Conservation (phyloP, 1,140 invertebrate genomes). For the Acromyrmex charruanus region DNA sequence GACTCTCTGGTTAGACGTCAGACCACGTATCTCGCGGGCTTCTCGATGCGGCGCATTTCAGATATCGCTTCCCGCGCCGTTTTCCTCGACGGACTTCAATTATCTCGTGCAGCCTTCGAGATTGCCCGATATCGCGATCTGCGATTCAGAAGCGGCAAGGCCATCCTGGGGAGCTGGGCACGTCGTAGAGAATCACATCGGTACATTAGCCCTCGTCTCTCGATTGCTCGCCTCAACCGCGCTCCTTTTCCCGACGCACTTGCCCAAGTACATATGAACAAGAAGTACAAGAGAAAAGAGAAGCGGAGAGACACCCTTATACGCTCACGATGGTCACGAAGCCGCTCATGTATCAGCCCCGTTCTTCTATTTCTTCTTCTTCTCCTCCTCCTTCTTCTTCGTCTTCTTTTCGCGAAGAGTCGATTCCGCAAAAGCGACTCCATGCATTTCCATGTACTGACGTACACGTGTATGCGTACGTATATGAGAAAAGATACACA, state of each 20-base stretch:
- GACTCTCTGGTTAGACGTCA: neutral
- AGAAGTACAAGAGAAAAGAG: neutral
- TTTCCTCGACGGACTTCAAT: constrained; percentile 29
- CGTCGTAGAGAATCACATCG: constrained; percentile 35
- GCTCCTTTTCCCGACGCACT: constrained; percentile 13
- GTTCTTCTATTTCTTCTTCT: constrained; percentile 32
- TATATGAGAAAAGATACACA: neutral
- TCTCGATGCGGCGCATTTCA: neutral
- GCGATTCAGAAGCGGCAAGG: constrained; percentile 53
- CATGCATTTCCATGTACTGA: constrained; percentile 64
- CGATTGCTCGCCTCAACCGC: neutral
- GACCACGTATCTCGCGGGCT: neutral
- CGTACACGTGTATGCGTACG: neutral
- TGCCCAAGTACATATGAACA: neutral
- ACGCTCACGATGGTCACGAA: constrained; percentile 19
- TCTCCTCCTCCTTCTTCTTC: constrained; percentile 30
- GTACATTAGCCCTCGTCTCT: constrained; percentile 25
- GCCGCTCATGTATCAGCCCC: neutral
- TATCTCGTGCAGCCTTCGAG: constrained; percentile 51
- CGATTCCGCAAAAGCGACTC: constrained; percentile 73
- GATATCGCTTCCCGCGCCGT: neutral
- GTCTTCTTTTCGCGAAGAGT: constrained; percentile 59
- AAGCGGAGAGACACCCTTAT: constrained; percentile 29
- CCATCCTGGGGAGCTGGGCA: neutral
- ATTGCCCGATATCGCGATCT: constrained; percentile 56